Conservation (phyloP, 2,888 invertebrate genomes). For the Rutpela maculata region DNA sequence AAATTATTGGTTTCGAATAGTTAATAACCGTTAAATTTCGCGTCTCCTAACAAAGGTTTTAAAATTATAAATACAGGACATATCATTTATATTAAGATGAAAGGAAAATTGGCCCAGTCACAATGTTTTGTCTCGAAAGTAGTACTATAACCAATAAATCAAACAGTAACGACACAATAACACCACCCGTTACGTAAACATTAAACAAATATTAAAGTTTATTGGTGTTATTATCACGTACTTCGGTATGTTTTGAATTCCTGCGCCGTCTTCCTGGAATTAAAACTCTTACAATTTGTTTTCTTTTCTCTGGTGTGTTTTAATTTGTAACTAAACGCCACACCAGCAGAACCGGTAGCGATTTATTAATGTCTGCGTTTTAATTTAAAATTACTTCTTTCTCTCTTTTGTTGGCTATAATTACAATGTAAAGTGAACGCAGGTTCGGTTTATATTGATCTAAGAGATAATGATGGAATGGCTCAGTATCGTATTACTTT, state of each 20-base stretch:
- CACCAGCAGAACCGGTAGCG: neutral
- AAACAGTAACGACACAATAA: constrained; percentile 50
- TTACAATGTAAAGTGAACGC: constrained; percentile 12
- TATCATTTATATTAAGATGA: neutral
- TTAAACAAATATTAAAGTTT: constrained; percentile 55
- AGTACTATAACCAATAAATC: constrained; percentile 53
- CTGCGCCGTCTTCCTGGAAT: constrained; percentile 27
- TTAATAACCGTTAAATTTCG: too few species aligned
- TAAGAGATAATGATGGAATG: neutral
- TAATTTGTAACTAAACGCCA: neutral
- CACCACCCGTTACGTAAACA: constrained; percentile 51
- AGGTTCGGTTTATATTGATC: constrained; percentile 8
- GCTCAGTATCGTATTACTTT: constrained; percentile 2
- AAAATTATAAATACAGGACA: neutral
- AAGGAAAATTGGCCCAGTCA: constrained; percentile 17
- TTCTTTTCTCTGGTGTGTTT: constrained; percentile 13
- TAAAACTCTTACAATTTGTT: constrained; percentile 13
- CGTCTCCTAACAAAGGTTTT: too few species aligned
- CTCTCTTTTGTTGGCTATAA: constrained; percentile 2
- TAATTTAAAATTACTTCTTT: constrained; percentile 12
- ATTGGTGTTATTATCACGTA: constrained; percentile 58
- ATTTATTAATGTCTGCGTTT: constrained; percentile 11
- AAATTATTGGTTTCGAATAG: too few species aligned
- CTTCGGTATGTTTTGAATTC: constrained; percentile 54
- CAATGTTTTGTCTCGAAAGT: constrained; percentile 40